Evolutionary conservation across 2,113 vertebrate species (phyloP), one percentile per base, ranked within the genome.

Genomic region (Pelvicachromis taeniatus): DNA sequence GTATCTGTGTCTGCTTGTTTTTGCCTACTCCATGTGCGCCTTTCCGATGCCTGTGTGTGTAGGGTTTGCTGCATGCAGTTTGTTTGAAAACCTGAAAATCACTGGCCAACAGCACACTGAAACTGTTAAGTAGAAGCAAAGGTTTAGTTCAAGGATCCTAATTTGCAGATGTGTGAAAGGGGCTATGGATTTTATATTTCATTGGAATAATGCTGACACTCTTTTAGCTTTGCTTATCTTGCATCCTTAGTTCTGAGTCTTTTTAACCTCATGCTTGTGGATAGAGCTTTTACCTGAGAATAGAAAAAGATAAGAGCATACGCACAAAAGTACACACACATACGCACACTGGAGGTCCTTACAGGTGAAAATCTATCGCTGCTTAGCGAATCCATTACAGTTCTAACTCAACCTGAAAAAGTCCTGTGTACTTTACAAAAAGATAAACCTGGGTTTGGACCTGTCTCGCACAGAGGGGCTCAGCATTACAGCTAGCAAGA

Each of bases 151-250:
- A 85, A 77, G 88, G 91, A 61, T 81, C 61, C 78, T 93, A 80
- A 90, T 92, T 93, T 91, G 91, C 90, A 93, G 88, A 88, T 90
- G 85, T 88, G 89, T 54, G 77, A 85, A 73, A 83, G 29, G 53
- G 50, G 23, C 58, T 82, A 85, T 91, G 90, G 89, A 91, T 92
- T 90, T 93, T 73, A 84, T 59, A 87, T 88, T 91, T 87, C 68
- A 77, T 26, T 3, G 14, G 82, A 86, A 92, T 91, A 91, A 84
- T 87, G 94, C 93, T 94, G 94, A 94, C 92, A 79, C 63, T 90
- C 85, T 88, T 87, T 88, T 80, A 83, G 90, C 87, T 65, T 48
- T 86, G 80, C 92, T 93, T 94, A 90, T 94, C 88, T 89, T 83
- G 89, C 84, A 93, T 91, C 84, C 78, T 77, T 82, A 81, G 70